phyloP scores from a whole-genome alignment of 1,140 invertebrate species.

The Aphaenogaster rudis region DNA sequence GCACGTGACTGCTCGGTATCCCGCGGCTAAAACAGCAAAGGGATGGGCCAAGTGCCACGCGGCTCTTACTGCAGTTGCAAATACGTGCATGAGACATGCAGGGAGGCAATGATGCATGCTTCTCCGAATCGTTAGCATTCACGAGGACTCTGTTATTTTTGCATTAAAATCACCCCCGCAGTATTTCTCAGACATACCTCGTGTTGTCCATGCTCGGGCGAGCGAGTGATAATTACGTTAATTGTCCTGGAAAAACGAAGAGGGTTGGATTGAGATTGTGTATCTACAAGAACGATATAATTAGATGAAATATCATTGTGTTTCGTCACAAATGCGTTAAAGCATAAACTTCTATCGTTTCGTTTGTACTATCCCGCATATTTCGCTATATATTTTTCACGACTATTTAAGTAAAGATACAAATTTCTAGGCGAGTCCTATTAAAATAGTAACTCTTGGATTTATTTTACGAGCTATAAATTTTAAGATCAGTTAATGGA shows the following conservation, averaged over 20 bases:
- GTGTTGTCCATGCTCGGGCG: conserved; percentile 63
- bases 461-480: conserved; percentile 58
- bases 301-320: background rate
- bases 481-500: conserved; percentile 55
- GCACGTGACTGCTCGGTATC: conserved; percentile 69
- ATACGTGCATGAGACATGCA: conserved; percentile 71
- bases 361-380: background rate
- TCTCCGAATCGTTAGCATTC: conserved; percentile 82
- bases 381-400: background rate
- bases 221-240: conserved; percentile 72
- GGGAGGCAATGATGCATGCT: conserved; percentile 82
- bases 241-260: conserved; percentile 71
- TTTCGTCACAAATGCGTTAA: background rate
- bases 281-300: background rate
- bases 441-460: conserved; percentile 17
- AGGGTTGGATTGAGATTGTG: conserved; percentile 19
- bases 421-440: background rate
- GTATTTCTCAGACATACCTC: conserved; percentile 17
- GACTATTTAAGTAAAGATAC: background rate
- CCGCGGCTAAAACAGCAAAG: conserved; percentile 75
- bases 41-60: conserved; percentile 71
- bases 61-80: conserved; percentile 74
- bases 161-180: conserved; percentile 81
- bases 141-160: conserved; percentile 83
- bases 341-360: background rate